Percentiles rank a stretch among this genome's conserved stretches.
Conservation (phyloP, 2,113 vertebrate genomes). For the Hiodon alosoides region DNA sequence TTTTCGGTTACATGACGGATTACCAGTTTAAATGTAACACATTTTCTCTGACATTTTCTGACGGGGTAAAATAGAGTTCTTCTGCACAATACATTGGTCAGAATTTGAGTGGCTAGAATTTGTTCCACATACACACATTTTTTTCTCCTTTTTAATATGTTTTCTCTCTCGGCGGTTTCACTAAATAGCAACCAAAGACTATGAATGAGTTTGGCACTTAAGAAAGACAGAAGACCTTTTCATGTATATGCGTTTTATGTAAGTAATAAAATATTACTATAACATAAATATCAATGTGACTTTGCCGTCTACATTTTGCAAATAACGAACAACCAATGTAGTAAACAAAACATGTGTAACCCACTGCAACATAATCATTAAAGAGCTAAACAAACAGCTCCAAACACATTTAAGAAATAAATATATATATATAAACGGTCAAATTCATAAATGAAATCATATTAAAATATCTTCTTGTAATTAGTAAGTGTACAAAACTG, state of each 20-base stretch:
- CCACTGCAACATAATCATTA: constrained; percentile 81
- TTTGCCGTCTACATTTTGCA: constrained; percentile 94
- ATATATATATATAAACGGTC: constrained; percentile 86
- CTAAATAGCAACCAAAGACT: constrained; percentile 39
- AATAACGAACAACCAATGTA: constrained; percentile 88
- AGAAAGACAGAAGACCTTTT: constrained; percentile 87
- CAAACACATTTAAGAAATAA: constrained; percentile 90
- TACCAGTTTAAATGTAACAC: constrained; percentile 35
- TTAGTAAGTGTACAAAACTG: constrained; percentile 90
- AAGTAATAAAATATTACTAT: constrained; percentile 99
- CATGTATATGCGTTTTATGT: constrained; percentile 99
- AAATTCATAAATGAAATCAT: constrained; percentile 88
- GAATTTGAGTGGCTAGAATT: constrained; percentile 20
- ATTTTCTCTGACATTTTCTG: constrained; percentile 29
- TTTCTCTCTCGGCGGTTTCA: constrained; percentile 33
- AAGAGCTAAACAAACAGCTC: constrained; percentile 76
- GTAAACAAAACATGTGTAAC: constrained; percentile 75
- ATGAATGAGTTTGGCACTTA: constrained; percentile 39
- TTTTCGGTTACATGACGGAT: constrained; percentile 35
- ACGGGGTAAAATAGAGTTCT: constrained; percentile 22
- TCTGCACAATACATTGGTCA: constrained; percentile 31
- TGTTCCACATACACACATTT: constrained; percentile 28
- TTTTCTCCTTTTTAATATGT: neutral
- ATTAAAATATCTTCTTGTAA: constrained; percentile 91
- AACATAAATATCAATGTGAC: constrained; percentile 99